Evolutionary conservation across 2,797 vertebrate species (phyloP), one percentile per base, ranked within the genome.

Genomic region (Bradypodion pumilum): DNA sequence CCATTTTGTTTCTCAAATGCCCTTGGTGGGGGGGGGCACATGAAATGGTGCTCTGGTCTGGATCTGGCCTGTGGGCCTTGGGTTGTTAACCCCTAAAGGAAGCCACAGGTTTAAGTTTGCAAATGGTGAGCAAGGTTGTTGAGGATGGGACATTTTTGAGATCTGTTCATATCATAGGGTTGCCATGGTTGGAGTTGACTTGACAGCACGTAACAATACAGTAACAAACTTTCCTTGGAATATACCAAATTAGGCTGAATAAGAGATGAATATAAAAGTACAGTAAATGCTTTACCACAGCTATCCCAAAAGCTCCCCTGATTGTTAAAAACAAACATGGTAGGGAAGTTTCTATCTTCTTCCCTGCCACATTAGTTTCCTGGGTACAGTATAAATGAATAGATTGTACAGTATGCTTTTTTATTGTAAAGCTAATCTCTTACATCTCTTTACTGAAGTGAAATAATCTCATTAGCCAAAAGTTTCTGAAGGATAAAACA

Each of bases 401-500:
- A 35, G 32, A 23, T 37, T 74, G 15, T 74, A 60, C 19, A 59
- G 12, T 25, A 16, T 59, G 7, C 21, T 59, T 27, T n/a, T 37
- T 60, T 25, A 16, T 10, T 35, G 52, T 77, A 62, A 21, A 46
- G 35, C 66, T 74, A 25, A 40, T 74, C 0, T 84, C 84, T 81
- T 87, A 91, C 91, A 89, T 86, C 0, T 83, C 83, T 93, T 92
- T 90, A 94, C 81, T 88, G 93, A 93, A 95, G 88, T 82, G 88
- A 94, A 94, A 93, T 88, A 93, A 93, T 94, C 83, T 87, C 88
- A 94, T 87, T 5, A 89, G 89, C 91, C 89, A 90, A 81, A 90
- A 81, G 92, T 92, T 91, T 93, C 87, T 89, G 92, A 93, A 92
- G 88, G 88, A 86, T 91, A 89, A 95, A 90, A 91, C 86, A 93